Evolutionary conservation across 2,888 invertebrate genomes (phyloP).

Genomic region (Drosophila multiciliata): DNA sequence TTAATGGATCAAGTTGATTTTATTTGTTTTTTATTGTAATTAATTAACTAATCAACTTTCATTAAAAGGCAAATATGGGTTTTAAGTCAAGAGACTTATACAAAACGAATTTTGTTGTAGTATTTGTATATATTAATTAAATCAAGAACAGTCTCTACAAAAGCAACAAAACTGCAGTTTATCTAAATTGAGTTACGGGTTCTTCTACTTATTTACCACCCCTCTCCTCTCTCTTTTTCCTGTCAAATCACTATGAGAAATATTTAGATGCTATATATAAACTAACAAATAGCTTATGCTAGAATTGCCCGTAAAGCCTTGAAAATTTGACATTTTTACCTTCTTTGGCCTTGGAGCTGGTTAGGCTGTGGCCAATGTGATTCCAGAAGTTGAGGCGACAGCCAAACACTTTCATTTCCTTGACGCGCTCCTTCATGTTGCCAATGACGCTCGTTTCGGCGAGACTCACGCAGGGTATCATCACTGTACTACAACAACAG

Average conservation of each 20-base stretch:
- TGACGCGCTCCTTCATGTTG: conserved; percentile 86
- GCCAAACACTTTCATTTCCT: conserved; percentile 86
- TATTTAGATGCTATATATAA: neutral
- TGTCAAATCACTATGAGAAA: neutral
- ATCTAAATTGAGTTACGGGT: neutral
- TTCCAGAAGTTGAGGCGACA: conserved; percentile 86
- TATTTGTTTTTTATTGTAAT: neutral
- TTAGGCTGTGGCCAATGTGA: conserved; percentile 85
- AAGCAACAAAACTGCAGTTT: neutral
- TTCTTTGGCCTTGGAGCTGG: conserved; percentile 84
- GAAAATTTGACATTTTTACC: conserved; percentile 49
- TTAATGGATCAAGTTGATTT: neutral
- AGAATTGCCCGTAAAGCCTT: neutral
- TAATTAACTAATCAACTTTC: neutral
- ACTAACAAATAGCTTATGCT: neutral
- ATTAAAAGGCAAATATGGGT: neutral
- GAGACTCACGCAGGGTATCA: conserved; percentile 86
- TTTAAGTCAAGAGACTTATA: too few species aligned
- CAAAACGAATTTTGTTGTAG: neutral
- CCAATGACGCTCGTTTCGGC: conserved; percentile 86
- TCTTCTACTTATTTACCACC: neutral
- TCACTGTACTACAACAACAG: conserved; percentile 60
- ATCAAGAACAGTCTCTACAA: neutral
- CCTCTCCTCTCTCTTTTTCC: neutral
- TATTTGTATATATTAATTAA: neutral